A percentile compares a stretch with the other conserved stretches of the same genome.
These are phyloP conservation scores for Meloidogyne floridensis DNA, from an alignment of 1,140 invertebrate genomes.

Conservation along the genomic window DNA sequence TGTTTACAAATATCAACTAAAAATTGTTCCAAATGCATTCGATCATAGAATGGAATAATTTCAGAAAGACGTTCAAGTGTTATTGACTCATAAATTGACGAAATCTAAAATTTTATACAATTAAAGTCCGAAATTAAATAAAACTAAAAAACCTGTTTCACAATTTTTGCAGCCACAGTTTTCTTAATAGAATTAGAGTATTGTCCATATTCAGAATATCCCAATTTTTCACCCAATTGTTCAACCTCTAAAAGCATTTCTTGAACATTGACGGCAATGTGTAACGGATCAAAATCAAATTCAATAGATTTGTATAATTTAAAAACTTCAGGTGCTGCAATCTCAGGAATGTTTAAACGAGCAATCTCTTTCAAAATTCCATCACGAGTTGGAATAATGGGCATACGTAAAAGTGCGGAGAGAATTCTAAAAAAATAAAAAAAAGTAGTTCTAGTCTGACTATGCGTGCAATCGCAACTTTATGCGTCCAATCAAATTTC, in stretches of 20 bases:
- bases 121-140: no score
- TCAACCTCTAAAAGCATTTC: slow-evolving; percentile 37
- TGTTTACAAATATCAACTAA: slow-evolving; percentile 60
- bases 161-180: slow-evolving; percentile 58
- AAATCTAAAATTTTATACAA: slow-evolving; percentile 33
- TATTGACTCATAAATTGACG: slow-evolving; percentile 61
- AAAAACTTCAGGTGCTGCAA: slow-evolving; percentile 45
- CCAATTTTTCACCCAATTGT: slow-evolving; percentile 20
- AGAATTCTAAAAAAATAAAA: slow-evolving; percentile 47
- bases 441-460: not conserved
- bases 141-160: slow-evolving; percentile 52
- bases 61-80: slow-evolving; percentile 52
- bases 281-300: slow-evolving; percentile 59
- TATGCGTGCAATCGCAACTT: no score
- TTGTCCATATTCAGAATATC: slow-evolving; percentile 47
- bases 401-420: slow-evolving; percentile 60
- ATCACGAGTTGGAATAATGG: slow-evolving; percentile 60
- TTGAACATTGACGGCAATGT: slow-evolving; percentile 41
- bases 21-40: slow-evolving; percentile 56
- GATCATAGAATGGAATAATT: slow-evolving; percentile 61
- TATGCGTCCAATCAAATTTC: no score
- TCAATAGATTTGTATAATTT: slow-evolving; percentile 57
- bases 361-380: slow-evolving; percentile 62
- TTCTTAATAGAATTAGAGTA: slow-evolving; percentile 42
- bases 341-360: slow-evolving; percentile 57